Evolutionary conservation across 2,888 invertebrate genomes (phyloP).

Genomic region (Eudemis profundana): DNA sequence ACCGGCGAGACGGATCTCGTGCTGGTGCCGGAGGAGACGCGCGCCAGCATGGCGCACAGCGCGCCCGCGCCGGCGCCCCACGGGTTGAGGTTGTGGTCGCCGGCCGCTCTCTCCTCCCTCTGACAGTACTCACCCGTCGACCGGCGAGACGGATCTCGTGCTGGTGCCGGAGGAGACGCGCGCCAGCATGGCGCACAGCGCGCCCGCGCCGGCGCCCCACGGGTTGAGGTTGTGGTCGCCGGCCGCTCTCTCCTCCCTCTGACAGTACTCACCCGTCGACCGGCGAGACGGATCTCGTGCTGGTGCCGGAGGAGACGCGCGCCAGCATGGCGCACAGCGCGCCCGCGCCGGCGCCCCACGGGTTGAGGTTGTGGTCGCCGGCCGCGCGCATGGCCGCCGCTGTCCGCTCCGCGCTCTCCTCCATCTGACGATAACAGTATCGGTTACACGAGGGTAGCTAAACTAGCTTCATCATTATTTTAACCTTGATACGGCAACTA

Average conservation of each 20-base stretch:
- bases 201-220: slow-evolving; percentile 67
- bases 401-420: slow-evolving; percentile 57
- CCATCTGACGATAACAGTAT: slow-evolving; percentile 58
- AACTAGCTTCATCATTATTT: too few relatives aligned
- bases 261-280: slow-evolving; percentile 78
- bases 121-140: slow-evolving; percentile 76
- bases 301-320: slow-evolving; percentile 84
- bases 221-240: slow-evolving; percentile 69
- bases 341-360: slow-evolving; percentile 62
- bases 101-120: too few relatives aligned
- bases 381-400: slow-evolving; percentile 50
- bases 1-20: too few relatives aligned
- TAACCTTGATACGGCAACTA: too few relatives aligned
- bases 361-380: slow-evolving; percentile 67
- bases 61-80: too few relatives aligned
- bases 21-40: too few relatives aligned
- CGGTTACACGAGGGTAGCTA: background rate
- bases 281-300: slow-evolving; percentile 87
- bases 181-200: slow-evolving; percentile 73
- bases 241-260: slow-evolving; percentile 73
- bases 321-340: slow-evolving; percentile 72
- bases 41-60: too few relatives aligned
- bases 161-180: slow-evolving; percentile 84
- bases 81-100: too few relatives aligned
- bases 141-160: slow-evolving; percentile 87